Evolutionary conservation across 2,113 vertebrate genomes (phyloP), one percentile per base, ranked within the genome.

Genomic region (Sceloporus undulatus): DNA sequence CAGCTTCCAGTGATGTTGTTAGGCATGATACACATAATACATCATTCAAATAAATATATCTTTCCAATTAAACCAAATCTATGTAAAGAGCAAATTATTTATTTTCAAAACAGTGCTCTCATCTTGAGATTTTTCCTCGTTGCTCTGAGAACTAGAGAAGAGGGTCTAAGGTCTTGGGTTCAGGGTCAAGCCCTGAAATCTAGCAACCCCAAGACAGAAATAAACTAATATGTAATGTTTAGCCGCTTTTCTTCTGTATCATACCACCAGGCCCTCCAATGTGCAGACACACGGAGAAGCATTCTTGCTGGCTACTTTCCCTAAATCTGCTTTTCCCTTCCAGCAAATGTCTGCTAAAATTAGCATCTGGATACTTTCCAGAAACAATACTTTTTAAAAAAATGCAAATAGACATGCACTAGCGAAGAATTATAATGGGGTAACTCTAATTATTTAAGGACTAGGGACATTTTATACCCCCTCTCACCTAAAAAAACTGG

Each of bases 291-390:
- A 25, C 82, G 29, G 13, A 18, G 56, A 62, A n/a, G 21, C 71
- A 27, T 75, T 59, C n/a, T 38, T 59, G 23, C 38, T 38, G 27
- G 8, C 56, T 65, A 34, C 42, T 84, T 6, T 85, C 40, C 54
- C 76, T 5, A 54, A 13, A 16, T 38, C 42, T 52, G 48, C 21
- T 34, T 86, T 78, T 86, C 13, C 48, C 40, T 79, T 86, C 76
- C 42, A 68, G 40, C 10, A 79, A 86, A 68, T 86, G 29, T 86
- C 77, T 86, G 40, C 27, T 10, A 79, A 79, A 86, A 11, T 86
- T 42, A 79, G 38, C 9, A 54, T 76, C 27, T 77, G 84, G 56
- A 29, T 86, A 38, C 7, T 62, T 87, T 80, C 78, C 85, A 87
- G 68, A 62, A 81, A 73, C 16, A 59, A 74, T 80, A 62, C 29